phyloP scores from a whole-genome alignment of 64 coral and sea anemone species.

The Pocillopora verrucosa region DNA sequence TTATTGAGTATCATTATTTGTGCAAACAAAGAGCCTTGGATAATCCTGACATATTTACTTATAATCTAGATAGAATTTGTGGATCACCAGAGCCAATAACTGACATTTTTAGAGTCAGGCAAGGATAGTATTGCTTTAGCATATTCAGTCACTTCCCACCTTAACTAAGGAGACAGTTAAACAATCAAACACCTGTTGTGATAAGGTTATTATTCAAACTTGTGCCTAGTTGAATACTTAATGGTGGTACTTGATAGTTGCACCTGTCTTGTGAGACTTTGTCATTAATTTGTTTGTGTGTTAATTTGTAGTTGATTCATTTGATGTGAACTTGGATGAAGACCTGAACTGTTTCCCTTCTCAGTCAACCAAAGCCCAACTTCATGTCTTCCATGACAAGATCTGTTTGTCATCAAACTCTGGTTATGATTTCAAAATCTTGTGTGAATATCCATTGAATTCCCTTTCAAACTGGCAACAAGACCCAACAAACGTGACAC shows the following conservation, averaged over 20 bases:
- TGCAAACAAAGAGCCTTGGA: too few species aligned
- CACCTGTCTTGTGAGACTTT: neutral
- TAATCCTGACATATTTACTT: too few species aligned
- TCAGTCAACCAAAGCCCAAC: neutral
- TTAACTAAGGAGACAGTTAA: neutral
- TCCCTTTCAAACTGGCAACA: neutral
- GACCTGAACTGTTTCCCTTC: neutral
- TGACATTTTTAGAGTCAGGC: too few species aligned
- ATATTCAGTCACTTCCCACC: neutral
- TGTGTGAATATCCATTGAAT: neutral
- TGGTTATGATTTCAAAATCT: constrained; percentile 8
- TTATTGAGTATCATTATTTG: too few species aligned
- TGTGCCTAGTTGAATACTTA: neutral
- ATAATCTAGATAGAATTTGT: too few species aligned
- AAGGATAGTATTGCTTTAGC: neutral
- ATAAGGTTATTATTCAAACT: neutral
- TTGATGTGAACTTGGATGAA: constrained; percentile 13
- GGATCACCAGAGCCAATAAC: too few species aligned
- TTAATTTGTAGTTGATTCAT: neutral
- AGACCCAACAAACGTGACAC: neutral
- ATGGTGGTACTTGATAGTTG: neutral
- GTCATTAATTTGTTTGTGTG: neutral
- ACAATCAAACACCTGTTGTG: neutral
- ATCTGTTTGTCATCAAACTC: constrained; percentile 16
- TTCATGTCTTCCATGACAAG: constrained; percentile 14